Base-by-base conservation (phyloP, 2,797 vertebrate species). In the Oceanodroma leucorhoa region DNA sequence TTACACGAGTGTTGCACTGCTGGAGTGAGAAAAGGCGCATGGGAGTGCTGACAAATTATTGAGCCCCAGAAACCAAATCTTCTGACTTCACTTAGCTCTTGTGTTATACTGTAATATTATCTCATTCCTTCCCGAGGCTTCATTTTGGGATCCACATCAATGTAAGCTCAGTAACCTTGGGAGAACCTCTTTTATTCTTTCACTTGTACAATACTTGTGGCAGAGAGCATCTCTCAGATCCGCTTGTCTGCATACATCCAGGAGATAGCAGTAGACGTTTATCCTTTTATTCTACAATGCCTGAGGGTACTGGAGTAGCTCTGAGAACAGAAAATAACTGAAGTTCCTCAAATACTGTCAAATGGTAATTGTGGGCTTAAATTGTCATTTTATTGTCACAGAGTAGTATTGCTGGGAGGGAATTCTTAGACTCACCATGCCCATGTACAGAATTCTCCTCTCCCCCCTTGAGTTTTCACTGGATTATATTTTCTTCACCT, bases 321-420 rank as follows among this genome's bases (percentile, higher is more conserved):
- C 46, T 38, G 73, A 93, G 73, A 94, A 48, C 1, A 93, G 93
- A 89, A 86, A 88, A 79, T 66, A 94, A 91, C 62, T 50, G 80
- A 79, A 84, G 85, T 95, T 90, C 58, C 83, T 93, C 91, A 88
- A 90, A 90, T 30, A 61, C 83, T 95, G 87, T 89, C 86, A 84
- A 80, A 87, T 70, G 73, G 72, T 94, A 92, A 96, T 94, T 88
- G 82, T 79, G 79, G 79, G 54, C 60, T 88, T 78, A 92, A 92
- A 86, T 30, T 86, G 85, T 14, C 18, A 36, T 48, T 93, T 95
- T 94, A 82, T 73, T 87, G 67, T 91, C 72, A 46, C 65, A 73
- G 53, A 71, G 18, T 32, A 45, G 46, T 79, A 43, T 57, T 88
- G 54, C 89, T 86, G 36, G 41, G 58, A 73, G 80, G 58, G 46